A percentile compares a stretch with the other conserved stretches of the same genome.
Evolutionary conservation across 2,888 invertebrate genomes (phyloP).

Genomic region (Sarcophaga subvicina): DNA sequence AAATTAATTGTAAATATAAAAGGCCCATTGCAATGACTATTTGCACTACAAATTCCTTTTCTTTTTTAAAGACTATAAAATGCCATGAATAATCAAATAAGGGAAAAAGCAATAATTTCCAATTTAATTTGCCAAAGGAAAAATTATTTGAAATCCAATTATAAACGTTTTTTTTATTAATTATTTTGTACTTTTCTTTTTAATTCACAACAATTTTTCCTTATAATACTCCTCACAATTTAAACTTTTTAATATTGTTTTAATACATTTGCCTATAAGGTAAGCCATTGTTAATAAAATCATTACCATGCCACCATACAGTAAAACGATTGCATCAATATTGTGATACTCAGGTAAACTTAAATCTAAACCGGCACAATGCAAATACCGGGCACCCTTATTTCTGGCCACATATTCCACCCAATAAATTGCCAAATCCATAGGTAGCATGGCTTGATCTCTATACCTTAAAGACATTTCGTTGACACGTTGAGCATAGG

Average conservation of each 20-base stretch:
- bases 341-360: slow-evolving; percentile 64
- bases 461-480: slow-evolving; percentile 74
- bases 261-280: background rate
- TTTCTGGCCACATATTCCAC: slow-evolving; percentile 78
- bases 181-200: too few species aligned
- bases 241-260: background rate
- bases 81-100: too few species aligned
- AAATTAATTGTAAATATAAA: too few species aligned
- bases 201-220: too few species aligned
- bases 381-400: slow-evolving; percentile 77
- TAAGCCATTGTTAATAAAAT: background rate
- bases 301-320: background rate
- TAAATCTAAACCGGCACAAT: slow-evolving; percentile 75
- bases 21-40: too few species aligned
- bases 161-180: too few species aligned
- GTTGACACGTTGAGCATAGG: slow-evolving; percentile 70
- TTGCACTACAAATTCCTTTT: too few species aligned
- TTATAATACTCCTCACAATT: too few species aligned
- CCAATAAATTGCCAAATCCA: slow-evolving; percentile 78
- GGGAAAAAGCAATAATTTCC: too few species aligned
- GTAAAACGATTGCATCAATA: background rate
- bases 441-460: slow-evolving; percentile 77
- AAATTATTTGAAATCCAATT: too few species aligned
- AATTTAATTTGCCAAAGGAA: too few species aligned
- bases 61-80: too few species aligned